A percentile compares a stretch with the other conserved stretches of the same genome.
Evolutionary conservation across 2,797 vertebrate species (phyloP).

Genomic region (Spea hammondii): DNA sequence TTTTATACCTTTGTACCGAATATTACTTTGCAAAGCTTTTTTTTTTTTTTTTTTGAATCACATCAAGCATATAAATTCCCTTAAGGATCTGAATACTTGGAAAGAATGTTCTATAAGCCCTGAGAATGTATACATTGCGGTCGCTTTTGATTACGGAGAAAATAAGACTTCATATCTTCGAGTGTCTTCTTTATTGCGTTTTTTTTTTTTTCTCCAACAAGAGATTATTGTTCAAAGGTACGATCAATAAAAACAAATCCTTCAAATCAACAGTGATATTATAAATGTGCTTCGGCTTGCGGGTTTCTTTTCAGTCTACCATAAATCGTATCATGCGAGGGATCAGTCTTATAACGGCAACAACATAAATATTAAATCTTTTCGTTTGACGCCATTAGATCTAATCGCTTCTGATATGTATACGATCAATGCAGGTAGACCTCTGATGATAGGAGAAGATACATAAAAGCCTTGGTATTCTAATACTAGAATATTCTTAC

Average conservation of each 20-base stretch:
- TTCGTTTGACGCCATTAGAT: neutral
- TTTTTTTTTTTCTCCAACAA: neutral
- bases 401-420: neutral
- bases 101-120: conserved; percentile 3
- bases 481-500: too few relatives aligned
- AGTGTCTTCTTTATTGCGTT: conserved; percentile 5
- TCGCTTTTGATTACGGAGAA: conserved; percentile 15
- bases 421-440: neutral
- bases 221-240: conserved; percentile 7
- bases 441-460: neutral
- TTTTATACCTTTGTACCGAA: conserved; percentile 15
- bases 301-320: neutral
- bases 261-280: conserved; percentile 20
- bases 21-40: conserved; percentile 19
- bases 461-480: too few relatives aligned
- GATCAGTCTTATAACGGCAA: neutral
- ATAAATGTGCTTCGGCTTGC: neutral
- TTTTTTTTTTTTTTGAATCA: conserved; percentile 8
- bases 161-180: neutral
- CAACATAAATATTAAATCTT: neutral
- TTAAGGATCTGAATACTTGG: neutral
- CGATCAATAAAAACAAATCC: conserved; percentile 20
- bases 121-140: neutral
- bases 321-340: neutral
- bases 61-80: conserved; percentile 1